Evolutionary conservation across 2,888 invertebrate genomes (phyloP), one percentile per base, ranked within the genome.

Genomic region (Idaea straminata): DNA sequence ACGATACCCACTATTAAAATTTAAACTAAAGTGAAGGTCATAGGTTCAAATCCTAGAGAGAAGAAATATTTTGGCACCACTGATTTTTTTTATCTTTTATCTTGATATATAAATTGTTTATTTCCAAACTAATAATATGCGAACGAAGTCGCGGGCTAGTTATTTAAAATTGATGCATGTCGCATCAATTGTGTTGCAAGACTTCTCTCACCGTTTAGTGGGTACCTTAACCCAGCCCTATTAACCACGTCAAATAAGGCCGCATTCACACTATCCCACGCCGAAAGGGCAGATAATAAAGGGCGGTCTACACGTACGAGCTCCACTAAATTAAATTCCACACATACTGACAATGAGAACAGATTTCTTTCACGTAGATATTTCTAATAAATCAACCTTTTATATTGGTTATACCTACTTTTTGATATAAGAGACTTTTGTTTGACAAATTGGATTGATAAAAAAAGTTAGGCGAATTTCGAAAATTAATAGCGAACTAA

Each of bases 261-360:
- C 59, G 59, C 34, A 34, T 59, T 15, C 59, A 59, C 59, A 59
- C 59, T 59, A 47, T 47, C 47, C 47, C 47, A 47, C 47, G 47
- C 47, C 47, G 47, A 47, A 47, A 59, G 59, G 59, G 59, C 7
- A 34, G 59, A 59, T 64, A 66, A 66, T 62, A 65, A 62, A 47
- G 64, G 15, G 10, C 25, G 64, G 59, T 64, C 58, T 63, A 69
- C 66, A 69, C 64, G 65, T 65, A 60, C 68, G 67, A 65, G 62
- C 63, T 10, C 59, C 16, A 66, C 71, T 68, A 76, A 72, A 76
- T 77, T 71, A 77, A 77, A 77, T 77, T 77, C 76, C 74, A 68
- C 72, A 73, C 72, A 66, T 64, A 66, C 66, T 47, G 63, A 75
- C 75, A 75, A 73, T 73, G 65, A 64, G 63, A 61, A 61, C 70